Base-by-base conservation (phyloP, 2,797 vertebrate genomes). In the Intellagama lesueurii region DNA sequence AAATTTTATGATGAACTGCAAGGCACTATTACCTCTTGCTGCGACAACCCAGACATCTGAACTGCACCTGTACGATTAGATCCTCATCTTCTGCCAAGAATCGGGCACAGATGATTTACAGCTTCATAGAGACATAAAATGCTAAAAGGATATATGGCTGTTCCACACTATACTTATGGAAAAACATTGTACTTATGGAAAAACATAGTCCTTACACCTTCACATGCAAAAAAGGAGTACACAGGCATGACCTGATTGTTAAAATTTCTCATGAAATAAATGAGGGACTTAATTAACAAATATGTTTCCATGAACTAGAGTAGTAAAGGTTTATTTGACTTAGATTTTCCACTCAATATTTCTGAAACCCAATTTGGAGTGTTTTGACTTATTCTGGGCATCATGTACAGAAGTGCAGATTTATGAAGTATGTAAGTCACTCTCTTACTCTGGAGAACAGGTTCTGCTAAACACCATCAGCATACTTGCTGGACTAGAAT, bases 301-400 rank as follows among this genome's bases (percentile, higher is more conserved):
- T 80, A 26, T 72, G 49, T 88, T 92, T 90, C 72, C 76, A 72
- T 86, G 83, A 64, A 66, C n/a, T 79, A 73, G 81, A 92, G 89
- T 70, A 40, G 79, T 69, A 88, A 82, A 77, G 66, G 88, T 87
- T 89, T 89, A 89, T 60, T 81, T 90, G 47, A 78, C 91, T 89
- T 85, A 56, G 86, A 76, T 44, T 32, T 76, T 84, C 81, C 28
- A 5, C 8, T 32, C 81, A 0, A 69, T 81, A n/a, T 66, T 93
- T 86, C 22, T 78, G 76, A 16, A 70, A 82, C 30, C 12, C 19
- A 80, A 11, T n/a, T 64, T 44, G 69, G 19, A 79, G 17, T 68
- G 70, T 12, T 88, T 72, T 80, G 87, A 47, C 40, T 24, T 47
- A 24, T 77, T 77, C 40, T 26, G 24, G 35, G 44, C 35, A 47